Conservation (phyloP, 2,888 invertebrate species). For the Litoditis marina region DNA sequence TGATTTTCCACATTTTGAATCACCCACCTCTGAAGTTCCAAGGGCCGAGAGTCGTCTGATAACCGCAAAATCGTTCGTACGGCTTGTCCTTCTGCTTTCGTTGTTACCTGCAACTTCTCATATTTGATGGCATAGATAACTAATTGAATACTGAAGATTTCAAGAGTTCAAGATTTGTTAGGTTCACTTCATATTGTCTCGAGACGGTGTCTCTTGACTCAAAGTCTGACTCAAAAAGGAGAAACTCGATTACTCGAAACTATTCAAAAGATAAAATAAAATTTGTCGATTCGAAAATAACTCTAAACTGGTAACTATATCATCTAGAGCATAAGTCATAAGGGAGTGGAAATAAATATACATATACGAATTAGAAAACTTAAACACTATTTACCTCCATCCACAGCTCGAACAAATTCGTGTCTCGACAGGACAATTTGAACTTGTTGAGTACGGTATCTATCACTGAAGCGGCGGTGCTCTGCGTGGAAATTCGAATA, state of each 20-base stretch:
- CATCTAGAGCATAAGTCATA: too few relatives aligned
- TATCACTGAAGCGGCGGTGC: constrained; percentile 78
- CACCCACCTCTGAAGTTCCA: constrained; percentile 77
- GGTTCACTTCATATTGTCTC: too few relatives aligned
- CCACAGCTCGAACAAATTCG: constrained; percentile 84
- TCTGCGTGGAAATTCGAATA: constrained; percentile 81
- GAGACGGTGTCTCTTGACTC: too few relatives aligned
- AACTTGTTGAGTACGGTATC: constrained; percentile 80
- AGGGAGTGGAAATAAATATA: too few relatives aligned
- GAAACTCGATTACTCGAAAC: not conserved
- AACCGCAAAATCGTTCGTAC: constrained; percentile 62
- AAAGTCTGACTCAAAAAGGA: not conserved
- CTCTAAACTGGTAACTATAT: too few relatives aligned
- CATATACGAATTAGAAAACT: too few relatives aligned
- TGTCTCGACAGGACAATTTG: constrained; percentile 68
- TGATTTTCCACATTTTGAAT: too few relatives aligned
- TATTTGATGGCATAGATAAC: too few relatives aligned
- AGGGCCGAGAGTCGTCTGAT: constrained; percentile 84
- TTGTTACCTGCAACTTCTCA: constrained; percentile 17
- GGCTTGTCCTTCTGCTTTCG: constrained; percentile 25
- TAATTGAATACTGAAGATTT: too few relatives aligned
- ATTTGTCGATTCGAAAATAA: too few relatives aligned
- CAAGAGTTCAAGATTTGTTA: too few relatives aligned
- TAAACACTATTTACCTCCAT: constrained; percentile 68
- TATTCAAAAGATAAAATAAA: too few relatives aligned